Evolutionary conservation across 2,113 vertebrate genomes (phyloP), one percentile per base, ranked within the genome.

Genomic region (Larimichthys crocea): DNA sequence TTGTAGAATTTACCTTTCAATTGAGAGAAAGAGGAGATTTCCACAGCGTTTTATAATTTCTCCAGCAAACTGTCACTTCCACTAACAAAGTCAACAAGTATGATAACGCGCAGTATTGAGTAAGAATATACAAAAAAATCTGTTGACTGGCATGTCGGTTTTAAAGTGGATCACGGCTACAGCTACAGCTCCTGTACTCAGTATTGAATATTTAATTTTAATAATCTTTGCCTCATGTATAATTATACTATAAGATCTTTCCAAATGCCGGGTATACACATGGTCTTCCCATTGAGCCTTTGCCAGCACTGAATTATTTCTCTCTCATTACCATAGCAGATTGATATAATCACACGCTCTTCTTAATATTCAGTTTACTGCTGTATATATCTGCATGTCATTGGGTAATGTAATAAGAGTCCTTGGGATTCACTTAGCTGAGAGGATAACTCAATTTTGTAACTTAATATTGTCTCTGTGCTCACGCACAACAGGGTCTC

Each of bases 361-460:
- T 86, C 86, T 87, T 92, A 83, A 89, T 92, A 91, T 90, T 89
- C 84, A 71, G 57, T 91, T 93, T 92, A 86, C 86, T 76, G 71
- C 88, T 48, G 59, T 80, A 83, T 89, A 86, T 81, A 86, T 93
- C 53, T 89, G 74, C 71, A 83, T 81, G 86, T 88, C 86, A 88
- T 48, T 76, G 66, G 78, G 35, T 93, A 92, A 94, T 91, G 79
- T 85, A 87, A 93, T 92, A 87, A 91, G 83, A 86, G 85, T 92
- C 85, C 80, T 89, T 88, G 84, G 85, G 82, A 93, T 89, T 92
- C 88, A 89, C 87, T 95, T 93, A 90, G 78, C 84, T 75, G 73
- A 85, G 73, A 87, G 68, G 76, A 91, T 92, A 93, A 94, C 89
- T 90, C 87, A 86, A 88, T 95, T 93, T 90, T 81, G 63, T 76